These are phyloP conservation scores for Gopherus flavomarginatus DNA, from an alignment of 2,113 vertebrate species.

Conservation along the genomic window DNA sequence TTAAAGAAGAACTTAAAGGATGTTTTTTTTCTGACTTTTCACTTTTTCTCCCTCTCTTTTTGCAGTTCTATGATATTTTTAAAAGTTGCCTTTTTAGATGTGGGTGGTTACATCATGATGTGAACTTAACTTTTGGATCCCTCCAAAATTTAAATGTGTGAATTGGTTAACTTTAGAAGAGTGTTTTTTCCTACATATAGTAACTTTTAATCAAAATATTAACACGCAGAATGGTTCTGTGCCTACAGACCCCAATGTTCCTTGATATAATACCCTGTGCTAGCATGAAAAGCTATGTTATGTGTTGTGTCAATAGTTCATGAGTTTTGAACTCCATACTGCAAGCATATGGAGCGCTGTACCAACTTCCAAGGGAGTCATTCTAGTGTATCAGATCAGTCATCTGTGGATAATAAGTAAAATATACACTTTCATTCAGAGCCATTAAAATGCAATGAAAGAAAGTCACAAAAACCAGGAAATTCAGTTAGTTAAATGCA, in stretches of 20 bases:
- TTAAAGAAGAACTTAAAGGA: background rate
- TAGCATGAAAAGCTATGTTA: background rate
- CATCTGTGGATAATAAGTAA: background rate
- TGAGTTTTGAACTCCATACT: background rate
- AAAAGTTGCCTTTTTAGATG: background rate
- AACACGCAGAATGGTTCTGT: background rate
- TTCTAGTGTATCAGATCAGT: background rate
- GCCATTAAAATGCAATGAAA: background rate
- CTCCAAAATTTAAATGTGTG: background rate
- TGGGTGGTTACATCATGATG: rapidly evolving
- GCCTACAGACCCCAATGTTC: rapidly evolving
- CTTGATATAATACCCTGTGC: background rate
- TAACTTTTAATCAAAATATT: background rate
- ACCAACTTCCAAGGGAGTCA: background rate
- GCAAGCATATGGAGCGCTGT: background rate
- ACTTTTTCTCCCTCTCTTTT: background rate
- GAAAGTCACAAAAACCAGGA: background rate
- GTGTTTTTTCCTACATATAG: background rate
- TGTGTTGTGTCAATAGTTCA: rapidly evolving
- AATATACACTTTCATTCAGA: background rate
- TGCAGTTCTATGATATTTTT: background rate
- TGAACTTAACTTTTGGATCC: background rate
- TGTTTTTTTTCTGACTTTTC: background rate
- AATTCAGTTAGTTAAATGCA: background rate
- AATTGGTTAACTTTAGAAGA: background rate